Base-by-base conservation (phyloP, 2,888 invertebrate species). In the Anticlea derivata region DNA sequence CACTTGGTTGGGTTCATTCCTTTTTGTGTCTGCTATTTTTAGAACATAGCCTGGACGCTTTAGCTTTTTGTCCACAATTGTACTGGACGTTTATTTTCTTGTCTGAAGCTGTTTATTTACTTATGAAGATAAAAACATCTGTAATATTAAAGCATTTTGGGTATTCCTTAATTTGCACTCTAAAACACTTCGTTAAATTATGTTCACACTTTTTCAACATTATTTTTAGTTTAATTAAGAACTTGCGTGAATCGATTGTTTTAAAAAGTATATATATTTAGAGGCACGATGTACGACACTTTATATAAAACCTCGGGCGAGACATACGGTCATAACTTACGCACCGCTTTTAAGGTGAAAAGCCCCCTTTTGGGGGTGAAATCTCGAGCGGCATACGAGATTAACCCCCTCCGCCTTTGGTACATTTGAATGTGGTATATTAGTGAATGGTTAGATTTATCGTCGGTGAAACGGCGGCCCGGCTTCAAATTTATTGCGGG, bases 351-450 rank as follows among this genome's bases (percentile, higher is more conserved):
- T 61, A 57, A 61, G 62, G 58, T 63, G 62, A 59, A 60, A 66
- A 56, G 7, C 39, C 38, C 40, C 45, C 44, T 29, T 44, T 34
- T 35, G 46, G 52, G 52, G 49, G 41, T 45, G 37, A 55, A 57
- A 59, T 56, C 60, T 60, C 57, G 57, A 57, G 55, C 54, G 47
- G 60, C 57, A 61, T 60, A 59, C 60, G 43, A 60, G 60, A 64
- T 60, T 62, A 58, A 58, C 56, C 58, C 55, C 58, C 50, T 17
- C 17, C 50, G 35, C 52, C 58, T 50, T 52, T 48, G 80, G 73
- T 78, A 79, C 80, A 83, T 86, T 86, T 86, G 85, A 86, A 86
- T 86, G 82, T 73, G 80, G 80, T 79, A 80, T 83, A 85, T 83
- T 86, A 83, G 82, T 79, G 81, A 85, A 83, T 78, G 82, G 78